A percentile compares a stretch with the other conserved stretches of the same genome.
Evolutionary conservation across 2,888 invertebrate species (phyloP).

Genomic region (Lithophane semibrunnea): DNA sequence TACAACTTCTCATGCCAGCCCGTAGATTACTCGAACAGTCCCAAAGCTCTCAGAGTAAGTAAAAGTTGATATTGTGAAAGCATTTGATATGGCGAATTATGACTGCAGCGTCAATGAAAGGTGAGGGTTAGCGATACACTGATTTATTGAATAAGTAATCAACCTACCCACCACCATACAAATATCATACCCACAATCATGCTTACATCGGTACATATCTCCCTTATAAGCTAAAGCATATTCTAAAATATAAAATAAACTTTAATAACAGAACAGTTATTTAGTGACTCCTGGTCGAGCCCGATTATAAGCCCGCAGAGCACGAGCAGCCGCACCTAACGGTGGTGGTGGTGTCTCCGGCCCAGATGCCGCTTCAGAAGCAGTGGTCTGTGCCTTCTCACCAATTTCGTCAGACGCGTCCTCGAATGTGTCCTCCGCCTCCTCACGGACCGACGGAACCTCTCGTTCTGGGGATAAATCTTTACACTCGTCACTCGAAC

Average conservation of each 20-base stretch:
- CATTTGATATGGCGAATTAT: too few relatives aligned
- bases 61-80: too few relatives aligned
- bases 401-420: background rate
- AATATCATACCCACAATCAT: too few relatives aligned
- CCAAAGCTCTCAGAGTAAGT: constrained; percentile 92
- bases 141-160: too few relatives aligned
- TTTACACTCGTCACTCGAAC: background rate
- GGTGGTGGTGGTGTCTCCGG: background rate
- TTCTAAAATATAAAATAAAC: background rate
- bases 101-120: too few relatives aligned
- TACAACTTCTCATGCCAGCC: constrained; percentile 94
- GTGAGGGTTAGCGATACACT: too few relatives aligned
- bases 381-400: background rate
- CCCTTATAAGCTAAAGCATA: background rate
- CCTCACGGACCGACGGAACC: background rate
- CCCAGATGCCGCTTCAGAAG: background rate
- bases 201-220: too few relatives aligned
- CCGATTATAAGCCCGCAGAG: background rate
- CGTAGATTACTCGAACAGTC: constrained; percentile 91
- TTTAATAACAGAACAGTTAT: background rate
- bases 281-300: background rate
- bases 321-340: background rate
- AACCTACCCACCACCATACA: too few relatives aligned
- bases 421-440: background rate
- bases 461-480: background rate